Base-by-base conservation (phyloP, 2,888 invertebrate species). In the Agriopis aurantiaria region DNA sequence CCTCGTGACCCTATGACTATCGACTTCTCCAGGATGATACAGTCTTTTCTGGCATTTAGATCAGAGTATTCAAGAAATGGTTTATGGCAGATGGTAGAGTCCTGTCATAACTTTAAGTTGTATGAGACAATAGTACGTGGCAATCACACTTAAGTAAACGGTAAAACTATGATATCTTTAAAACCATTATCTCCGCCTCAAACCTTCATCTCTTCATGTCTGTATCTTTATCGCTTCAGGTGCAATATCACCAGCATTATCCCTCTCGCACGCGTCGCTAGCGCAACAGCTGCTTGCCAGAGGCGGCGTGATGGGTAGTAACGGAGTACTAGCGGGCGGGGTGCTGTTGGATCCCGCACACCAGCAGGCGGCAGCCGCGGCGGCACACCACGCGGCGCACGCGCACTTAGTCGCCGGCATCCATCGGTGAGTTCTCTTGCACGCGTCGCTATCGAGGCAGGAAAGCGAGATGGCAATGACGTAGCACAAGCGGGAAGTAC, bases 241-340 rank as follows among this genome's bases (percentile, higher is more conserved):
- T 79, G 97, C 98, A n/a, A 96, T 98, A 89, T 98, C 98, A 79
- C 98, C 98, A 12, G 97, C 98, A 0, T 93, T 98, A 61, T 96
- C 97, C 55, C 94, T 96, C 71, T 94, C 93, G 12, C 94, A 89
- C 89, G 95, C 85, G 83, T 95, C 85, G 72, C 90, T 88, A 80
- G 96, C 93, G 33, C 94, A 92, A 80, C 93, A 92, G 76, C 76
- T 93, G 46, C 80, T 93, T 68, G 93, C 92, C 23, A 82, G 91
- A 17, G 92, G 88, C 69, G 95, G 83, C 51, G 95, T 85, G 80
- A 95, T 83, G 85, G 95, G 86, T 77, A 94, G 90, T 57, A 89
- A 92, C 64, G 93, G 90, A 9, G 94, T 94, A 33, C 82, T 93
- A 23, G 88, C 88, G 0, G 92, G 92, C 0, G 90, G 93, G 0